phyloP scores from a whole-genome alignment of 2,888 invertebrate genomes.

The Stratiomys singularior region DNA sequence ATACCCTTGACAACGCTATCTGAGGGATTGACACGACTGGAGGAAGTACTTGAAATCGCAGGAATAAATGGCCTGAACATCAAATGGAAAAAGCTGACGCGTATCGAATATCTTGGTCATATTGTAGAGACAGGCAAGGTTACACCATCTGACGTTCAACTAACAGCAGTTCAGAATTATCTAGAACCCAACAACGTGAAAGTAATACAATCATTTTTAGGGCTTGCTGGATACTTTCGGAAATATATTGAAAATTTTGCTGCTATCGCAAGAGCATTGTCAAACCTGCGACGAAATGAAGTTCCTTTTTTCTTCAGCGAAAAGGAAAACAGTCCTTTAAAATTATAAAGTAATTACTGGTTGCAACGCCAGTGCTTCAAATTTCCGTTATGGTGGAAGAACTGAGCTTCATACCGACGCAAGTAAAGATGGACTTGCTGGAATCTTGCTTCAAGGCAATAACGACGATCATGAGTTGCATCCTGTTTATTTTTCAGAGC shows the following conservation, averaged over 20 bases:
- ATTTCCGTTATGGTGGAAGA: not conserved
- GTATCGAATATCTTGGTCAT: slow-evolving; percentile 47
- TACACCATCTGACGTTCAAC: slow-evolving; percentile 45
- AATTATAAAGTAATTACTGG: not conserved
- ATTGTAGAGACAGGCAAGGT: slow-evolving; percentile 33
- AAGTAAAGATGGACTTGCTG: slow-evolving; percentile 54
- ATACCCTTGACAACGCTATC: slow-evolving; percentile 49
- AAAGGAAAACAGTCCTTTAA: not conserved
- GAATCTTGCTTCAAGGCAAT: slow-evolving; percentile 53
- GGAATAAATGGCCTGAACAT: slow-evolving; percentile 35
- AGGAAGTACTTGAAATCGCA: slow-evolving; percentile 45
- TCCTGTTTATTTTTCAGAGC: slow-evolving; percentile 56
- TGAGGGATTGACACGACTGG: slow-evolving; percentile 46
- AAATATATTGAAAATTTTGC: slow-evolving; percentile 47
- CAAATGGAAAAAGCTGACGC: slow-evolving; percentile 40
- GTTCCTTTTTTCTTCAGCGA: not conserved
- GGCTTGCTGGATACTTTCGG: slow-evolving; percentile 53
- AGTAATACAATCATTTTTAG: slow-evolving; percentile 50
- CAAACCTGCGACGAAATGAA: not conserved
- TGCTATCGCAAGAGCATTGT: slow-evolving; percentile 10
- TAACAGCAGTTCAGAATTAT: slow-evolving; percentile 51
- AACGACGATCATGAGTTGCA: slow-evolving; percentile 51
- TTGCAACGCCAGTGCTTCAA: not conserved
- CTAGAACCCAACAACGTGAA: slow-evolving; percentile 45
- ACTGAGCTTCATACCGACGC: slow-evolving; percentile 41